These are phyloP conservation scores for Ptychoptera contaminata DNA, from an alignment of 2,888 invertebrate species.

Conservation along the genomic window DNA sequence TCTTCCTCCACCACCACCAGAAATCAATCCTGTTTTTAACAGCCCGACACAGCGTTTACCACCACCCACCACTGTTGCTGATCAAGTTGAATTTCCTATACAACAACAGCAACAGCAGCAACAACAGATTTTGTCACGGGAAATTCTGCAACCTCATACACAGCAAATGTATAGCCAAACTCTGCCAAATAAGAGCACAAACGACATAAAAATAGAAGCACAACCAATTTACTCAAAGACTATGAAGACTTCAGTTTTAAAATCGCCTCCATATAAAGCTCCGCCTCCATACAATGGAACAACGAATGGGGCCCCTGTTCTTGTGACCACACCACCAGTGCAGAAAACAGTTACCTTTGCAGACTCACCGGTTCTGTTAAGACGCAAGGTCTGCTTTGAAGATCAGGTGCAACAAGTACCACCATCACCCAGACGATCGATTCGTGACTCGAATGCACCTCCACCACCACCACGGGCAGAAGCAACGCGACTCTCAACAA, in stretches of 20 bases:
- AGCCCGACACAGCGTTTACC: constrained; percentile 1
- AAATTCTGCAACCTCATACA: neutral
- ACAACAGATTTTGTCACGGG: neutral
- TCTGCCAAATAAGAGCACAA: constrained; percentile 8
- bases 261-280: constrained; percentile 29
- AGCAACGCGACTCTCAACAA: constrained; percentile 51
- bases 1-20: constrained; percentile 58
- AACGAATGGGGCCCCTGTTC: constrained; percentile 4
- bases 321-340: constrained; percentile 8
- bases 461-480: constrained; percentile 63
- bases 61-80: constrained; percentile 1
- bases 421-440: constrained; percentile 16
- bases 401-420: constrained; percentile 20
- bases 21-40: constrained; percentile 26
- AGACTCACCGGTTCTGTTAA: constrained; percentile 29
- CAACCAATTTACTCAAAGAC: constrained; percentile 13
- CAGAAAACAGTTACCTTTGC: constrained; percentile 29
- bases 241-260: constrained; percentile 16
- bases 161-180: constrained; percentile 10
- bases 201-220: constrained; percentile 10
- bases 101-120: neutral
- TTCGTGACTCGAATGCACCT: constrained; percentile 25
- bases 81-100: neutral
- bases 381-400: constrained; percentile 31
- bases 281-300: constrained; percentile 23